Conservation (phyloP, 2,797 vertebrate species). For the Amphiprion clarkii region DNA sequence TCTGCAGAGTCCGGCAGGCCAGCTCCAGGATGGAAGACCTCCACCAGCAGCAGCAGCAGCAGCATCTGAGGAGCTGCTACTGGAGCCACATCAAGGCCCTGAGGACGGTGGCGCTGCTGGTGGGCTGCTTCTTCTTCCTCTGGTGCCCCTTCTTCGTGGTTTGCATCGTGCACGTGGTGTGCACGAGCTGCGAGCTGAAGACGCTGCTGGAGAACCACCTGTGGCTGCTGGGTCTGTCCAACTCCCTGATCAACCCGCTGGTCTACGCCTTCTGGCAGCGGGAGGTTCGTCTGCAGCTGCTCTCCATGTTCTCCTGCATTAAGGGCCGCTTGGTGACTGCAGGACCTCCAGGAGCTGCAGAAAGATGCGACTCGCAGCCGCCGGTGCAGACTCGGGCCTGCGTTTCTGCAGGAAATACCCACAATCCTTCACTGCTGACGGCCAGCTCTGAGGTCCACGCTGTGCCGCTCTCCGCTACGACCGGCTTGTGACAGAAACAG, state of each 20-base stretch:
- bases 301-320: constrained; percentile 77
- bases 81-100: constrained; percentile 89
- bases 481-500: constrained; percentile 36
- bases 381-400: constrained; percentile 10
- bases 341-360: neutral
- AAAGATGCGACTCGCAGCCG: neutral
- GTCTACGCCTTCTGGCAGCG: constrained; percentile 93
- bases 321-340: constrained; percentile 52
- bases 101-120: constrained; percentile 88
- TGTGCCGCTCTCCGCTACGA: constrained; percentile 5
- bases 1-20: constrained; percentile 76
- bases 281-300: constrained; percentile 89
- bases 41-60: constrained; percentile 10
- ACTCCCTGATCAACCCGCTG: constrained; percentile 92
- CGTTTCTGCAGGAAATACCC: constrained; percentile 3
- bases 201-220: constrained; percentile 87
- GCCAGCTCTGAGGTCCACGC: neutral
- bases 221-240: constrained; percentile 91
- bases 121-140: constrained; percentile 90
- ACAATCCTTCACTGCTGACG: constrained; percentile 27
- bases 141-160: constrained; percentile 93
- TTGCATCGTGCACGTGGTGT: constrained; percentile 86
- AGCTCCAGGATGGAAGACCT: constrained; percentile 44
- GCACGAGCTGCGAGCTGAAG: constrained; percentile 82
- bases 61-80: constrained; percentile 52